Conservation (phyloP, 2,888 invertebrate genomes). For the Sinodicranocentrus sp. region DNA sequence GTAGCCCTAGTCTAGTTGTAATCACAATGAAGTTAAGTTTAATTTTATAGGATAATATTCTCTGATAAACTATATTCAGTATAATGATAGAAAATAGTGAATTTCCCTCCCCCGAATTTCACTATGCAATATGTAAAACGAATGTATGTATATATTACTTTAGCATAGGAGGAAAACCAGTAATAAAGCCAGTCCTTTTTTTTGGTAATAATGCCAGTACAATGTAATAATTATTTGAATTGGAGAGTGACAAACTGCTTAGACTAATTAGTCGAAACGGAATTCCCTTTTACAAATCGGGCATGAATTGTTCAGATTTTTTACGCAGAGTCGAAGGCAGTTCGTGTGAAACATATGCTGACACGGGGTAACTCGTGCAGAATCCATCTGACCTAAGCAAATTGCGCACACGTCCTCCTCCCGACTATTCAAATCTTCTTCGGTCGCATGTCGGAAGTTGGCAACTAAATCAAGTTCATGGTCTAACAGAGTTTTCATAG, state of each 20-base stretch:
- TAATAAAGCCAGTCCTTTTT: neutral
- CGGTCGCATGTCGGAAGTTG: conserved; percentile 83
- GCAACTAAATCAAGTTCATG: conserved; percentile 82
- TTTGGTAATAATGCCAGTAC: no score
- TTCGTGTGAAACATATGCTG: conserved; percentile 89
- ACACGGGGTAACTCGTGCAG: conserved; percentile 88
- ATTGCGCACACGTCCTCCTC: conserved; percentile 91
- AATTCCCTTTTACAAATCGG: conserved; percentile 84
- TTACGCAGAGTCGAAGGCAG: conserved; percentile 87
- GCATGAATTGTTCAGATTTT: conserved; percentile 82
- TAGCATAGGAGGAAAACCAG: no score
- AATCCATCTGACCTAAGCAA: conserved; percentile 85
- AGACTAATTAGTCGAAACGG: conserved; percentile 69
- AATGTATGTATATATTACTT: no score
- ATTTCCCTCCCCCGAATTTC: neutral
- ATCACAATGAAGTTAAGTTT: neutral
- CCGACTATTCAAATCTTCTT: conserved; percentile 83
- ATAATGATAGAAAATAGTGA: no score
- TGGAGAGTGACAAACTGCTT: no score
- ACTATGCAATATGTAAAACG: neutral
- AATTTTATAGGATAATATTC: no score
- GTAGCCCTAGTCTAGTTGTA: neutral
- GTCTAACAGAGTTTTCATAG: conserved; percentile 81
- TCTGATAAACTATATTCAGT: no score
- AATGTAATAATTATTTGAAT: neutral